These are phyloP conservation scores for Gymnothorax javanicus DNA, from an alignment of 2,797 vertebrate species.

Conservation along the genomic window DNA sequence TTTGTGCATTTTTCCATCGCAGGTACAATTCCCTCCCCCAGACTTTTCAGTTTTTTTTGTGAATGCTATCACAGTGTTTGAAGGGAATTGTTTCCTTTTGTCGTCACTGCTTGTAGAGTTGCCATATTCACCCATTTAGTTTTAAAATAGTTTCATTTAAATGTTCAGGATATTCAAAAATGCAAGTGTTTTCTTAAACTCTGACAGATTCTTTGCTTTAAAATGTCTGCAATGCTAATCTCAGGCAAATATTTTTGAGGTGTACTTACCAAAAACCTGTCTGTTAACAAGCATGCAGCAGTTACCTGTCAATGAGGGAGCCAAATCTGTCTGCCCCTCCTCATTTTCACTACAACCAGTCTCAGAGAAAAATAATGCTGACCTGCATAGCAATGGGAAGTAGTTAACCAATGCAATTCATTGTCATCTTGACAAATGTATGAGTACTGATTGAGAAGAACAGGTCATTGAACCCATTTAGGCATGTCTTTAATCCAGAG, in stretches of 20 bases:
- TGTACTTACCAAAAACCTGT: neutral
- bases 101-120: neutral
- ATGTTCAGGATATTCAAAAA: neutral
- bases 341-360: neutral
- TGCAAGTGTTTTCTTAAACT: neutral
- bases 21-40: neutral
- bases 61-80: neutral
- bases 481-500: neutral
- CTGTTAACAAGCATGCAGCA: neutral
- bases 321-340: neutral
- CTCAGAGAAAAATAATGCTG: neutral
- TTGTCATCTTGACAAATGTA: neutral
- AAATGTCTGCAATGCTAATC: neutral
- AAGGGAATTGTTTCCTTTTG: neutral
- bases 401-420: neutral
- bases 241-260: neutral
- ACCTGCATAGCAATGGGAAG: neutral
- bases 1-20: neutral
- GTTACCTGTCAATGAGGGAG: neutral
- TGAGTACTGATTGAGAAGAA: too few species aligned
- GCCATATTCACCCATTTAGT: neutral
- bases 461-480: neutral
- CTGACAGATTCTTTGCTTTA: neutral
- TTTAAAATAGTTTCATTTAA: neutral
- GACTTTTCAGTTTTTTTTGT: neutral